Conservation (phyloP, 2,888 invertebrate species). For the Dicroscelio sp. region DNA sequence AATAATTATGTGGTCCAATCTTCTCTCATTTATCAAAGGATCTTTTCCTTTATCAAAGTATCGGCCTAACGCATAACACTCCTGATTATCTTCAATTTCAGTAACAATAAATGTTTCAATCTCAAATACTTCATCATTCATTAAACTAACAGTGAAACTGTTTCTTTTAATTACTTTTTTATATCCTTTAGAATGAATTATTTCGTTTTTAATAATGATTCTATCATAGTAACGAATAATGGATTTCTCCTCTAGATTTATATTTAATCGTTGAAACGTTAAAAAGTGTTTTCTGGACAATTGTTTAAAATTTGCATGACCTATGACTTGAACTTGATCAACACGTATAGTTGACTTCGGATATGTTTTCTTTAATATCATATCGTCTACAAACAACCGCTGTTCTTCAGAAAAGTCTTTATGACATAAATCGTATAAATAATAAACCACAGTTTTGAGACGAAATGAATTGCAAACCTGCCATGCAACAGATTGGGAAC, state of each 20-base stretch:
- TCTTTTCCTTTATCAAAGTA: neutral
- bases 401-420: slow-evolving; percentile 1
- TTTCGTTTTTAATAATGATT: slow-evolving; percentile 11
- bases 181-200: slow-evolving; percentile 47
- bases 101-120: slow-evolving; percentile 29
- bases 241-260: slow-evolving; percentile 43
- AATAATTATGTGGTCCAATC: neutral
- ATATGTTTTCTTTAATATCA: neutral
- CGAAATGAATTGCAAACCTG: slow-evolving; percentile 62
- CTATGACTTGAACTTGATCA: neutral
- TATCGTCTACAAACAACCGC: slow-evolving; percentile 6
- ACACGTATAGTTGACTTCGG: neutral
- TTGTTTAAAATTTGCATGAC: neutral
- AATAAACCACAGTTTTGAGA: neutral
- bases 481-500: slow-evolving; percentile 60
- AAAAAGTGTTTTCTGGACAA: slow-evolving; percentile 48
- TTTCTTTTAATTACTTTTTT: slow-evolving; percentile 56
- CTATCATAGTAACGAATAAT: slow-evolving; percentile 12
- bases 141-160: slow-evolving; percentile 46
- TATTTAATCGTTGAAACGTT: slow-evolving; percentile 56
- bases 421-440: slow-evolving; percentile 22
- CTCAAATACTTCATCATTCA: slow-evolving; percentile 21
- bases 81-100: neutral
- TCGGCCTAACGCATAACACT: neutral
- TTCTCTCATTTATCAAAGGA: slow-evolving; percentile 1